Evolutionary conservation across 2,797 vertebrate genomes (phyloP), one percentile per base, ranked within the genome.

Genomic region (Pogonophryne albipinna): DNA sequence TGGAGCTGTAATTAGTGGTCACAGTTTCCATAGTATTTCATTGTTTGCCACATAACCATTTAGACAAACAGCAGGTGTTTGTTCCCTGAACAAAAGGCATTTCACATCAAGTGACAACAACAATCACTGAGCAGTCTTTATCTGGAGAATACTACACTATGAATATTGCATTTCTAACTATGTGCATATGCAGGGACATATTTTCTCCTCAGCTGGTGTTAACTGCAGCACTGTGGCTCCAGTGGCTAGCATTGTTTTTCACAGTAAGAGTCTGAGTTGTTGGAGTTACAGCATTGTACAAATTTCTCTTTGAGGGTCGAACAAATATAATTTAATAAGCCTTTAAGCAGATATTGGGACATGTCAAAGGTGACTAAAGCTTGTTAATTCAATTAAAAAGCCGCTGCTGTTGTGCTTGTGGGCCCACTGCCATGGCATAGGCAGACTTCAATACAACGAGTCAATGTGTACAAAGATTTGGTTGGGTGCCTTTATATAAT

Each of bases 41-140:
- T 81, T 66, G 44, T 64, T 63, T 74, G 63, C 63, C 61, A 51
- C 58, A 41, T 11, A 60, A 34, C 51, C 61, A 55, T 67, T 6
- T 47, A 53, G 65, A 71, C 64, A 57, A 74, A 78, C 76, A 78
- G 86, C 84, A 89, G 84, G 86, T 87, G 85, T 90, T 91, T 83
- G 74, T 78, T 81, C 81, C 79, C 75, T 59, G 34, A 80, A 89
- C 86, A 85, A 84, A 76, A 83, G 55, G 17, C 77, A 61, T 81
- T 83, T 76, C 79, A 88, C 79, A 85, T 85, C 64, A 69, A 71
- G 73, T 68, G 83, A 83, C 78, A 82, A 60, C 68, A 69, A 71
- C 76, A 77, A 79, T 83, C 85, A 61, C 66, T 68, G 73, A 70
- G 76, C 70, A 70, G 67, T 20, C 55, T 73, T 78, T 66, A 83